Conservation (phyloP, 2,888 invertebrate species). For the Heliconius cydno region DNA sequence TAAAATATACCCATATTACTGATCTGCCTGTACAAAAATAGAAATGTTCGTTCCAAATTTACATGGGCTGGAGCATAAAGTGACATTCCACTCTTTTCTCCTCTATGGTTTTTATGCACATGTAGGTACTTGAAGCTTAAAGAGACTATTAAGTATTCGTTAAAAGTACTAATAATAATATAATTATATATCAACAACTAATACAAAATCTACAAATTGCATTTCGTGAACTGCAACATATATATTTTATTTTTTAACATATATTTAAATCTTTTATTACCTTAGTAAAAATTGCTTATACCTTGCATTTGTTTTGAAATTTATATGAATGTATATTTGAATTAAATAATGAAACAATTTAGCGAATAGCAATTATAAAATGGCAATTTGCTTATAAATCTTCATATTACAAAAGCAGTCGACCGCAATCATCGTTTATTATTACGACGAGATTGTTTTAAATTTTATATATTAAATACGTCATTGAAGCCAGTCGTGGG, state of each 20-base stretch:
- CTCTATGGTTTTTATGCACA: no score
- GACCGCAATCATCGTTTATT: conserved; percentile 14
- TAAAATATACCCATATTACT: no score
- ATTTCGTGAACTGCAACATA: no score
- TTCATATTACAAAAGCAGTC: conserved; percentile 25
- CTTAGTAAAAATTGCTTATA: background rate
- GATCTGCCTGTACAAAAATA: background rate
- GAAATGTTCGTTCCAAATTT: no score
- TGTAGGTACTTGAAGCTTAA: no score
- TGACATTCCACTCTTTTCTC: no score
- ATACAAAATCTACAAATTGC: background rate
- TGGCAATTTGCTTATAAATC: conserved; percentile 26
- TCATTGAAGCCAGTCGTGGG: background rate
- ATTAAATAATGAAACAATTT: background rate
- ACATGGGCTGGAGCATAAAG: no score
- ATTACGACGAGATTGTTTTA: background rate
- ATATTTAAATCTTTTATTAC: no score
- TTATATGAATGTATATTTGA: background rate
- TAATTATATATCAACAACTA: no score
- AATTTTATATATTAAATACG: background rate
- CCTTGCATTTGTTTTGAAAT: conserved; percentile 4
- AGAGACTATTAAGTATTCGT: no score
- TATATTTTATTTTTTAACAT: no score
- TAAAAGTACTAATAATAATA: no score
- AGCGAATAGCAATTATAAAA: conserved; percentile 11